Evolutionary conservation across 2,113 vertebrate species (phyloP).

Genomic region (Polypterus bichir): DNA sequence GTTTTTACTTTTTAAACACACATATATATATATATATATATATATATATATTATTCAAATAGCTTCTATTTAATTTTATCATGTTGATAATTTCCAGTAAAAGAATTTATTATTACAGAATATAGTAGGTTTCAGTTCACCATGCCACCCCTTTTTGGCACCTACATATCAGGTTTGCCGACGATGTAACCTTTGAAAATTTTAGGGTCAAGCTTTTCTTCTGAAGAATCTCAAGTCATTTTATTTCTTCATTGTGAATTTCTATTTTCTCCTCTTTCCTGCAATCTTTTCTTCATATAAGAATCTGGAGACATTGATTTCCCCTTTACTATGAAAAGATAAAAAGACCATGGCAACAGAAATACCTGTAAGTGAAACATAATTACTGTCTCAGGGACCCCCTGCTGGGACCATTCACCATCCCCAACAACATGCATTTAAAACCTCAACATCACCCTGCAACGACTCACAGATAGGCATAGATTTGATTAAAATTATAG

Average conservation of each 20-base stretch:
- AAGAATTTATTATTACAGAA: not conserved
- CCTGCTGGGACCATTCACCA: conserved; percentile 41
- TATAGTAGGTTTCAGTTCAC: not conserved
- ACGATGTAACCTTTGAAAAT: not conserved
- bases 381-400: conserved; percentile 46
- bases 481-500: conserved; percentile 60
- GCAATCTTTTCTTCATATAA: conserved; percentile 40
- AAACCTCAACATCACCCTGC: conserved; percentile 41
- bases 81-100: not conserved
- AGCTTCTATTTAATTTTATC: not conserved
- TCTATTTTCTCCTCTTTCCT: conserved; percentile 9
- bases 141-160: not conserved
- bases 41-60: not conserved
- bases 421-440: conserved; percentile 48
- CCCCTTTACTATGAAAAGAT: conserved; percentile 49
- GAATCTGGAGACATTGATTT: conserved; percentile 58
- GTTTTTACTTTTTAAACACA: not conserved
- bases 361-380: conserved; percentile 62
- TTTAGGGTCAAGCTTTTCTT: too few species aligned
- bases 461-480: conserved; percentile 31
- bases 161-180: not conserved
- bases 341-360: conserved; percentile 49
- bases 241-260: conserved; percentile 13
- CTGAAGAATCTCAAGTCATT: not conserved
- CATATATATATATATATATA: not conserved